Percentiles rank a stretch among this genome's conserved stretches.
Evolutionary conservation across 2,113 vertebrate genomes (phyloP).

Genomic region (Xiphophorus maculatus): DNA sequence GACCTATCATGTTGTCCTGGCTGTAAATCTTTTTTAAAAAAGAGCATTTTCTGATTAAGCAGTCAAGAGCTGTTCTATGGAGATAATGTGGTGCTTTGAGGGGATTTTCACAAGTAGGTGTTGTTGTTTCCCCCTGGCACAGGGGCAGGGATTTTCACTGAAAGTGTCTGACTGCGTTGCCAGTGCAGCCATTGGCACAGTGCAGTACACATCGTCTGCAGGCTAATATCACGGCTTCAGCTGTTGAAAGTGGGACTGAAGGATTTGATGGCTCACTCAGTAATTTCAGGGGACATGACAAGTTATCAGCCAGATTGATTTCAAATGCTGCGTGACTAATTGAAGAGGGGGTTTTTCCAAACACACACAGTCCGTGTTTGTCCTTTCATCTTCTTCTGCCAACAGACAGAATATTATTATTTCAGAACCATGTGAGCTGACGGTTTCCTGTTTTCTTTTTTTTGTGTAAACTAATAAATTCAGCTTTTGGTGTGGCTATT

Average conservation of each 20-base stretch:
- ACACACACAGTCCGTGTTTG: slow-evolving; percentile 20
- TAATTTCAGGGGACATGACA: slow-evolving; percentile 47
- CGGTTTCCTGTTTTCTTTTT: background rate
- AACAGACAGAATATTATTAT: background rate
- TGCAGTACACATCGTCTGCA: slow-evolving; percentile 30
- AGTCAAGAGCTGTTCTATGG: slow-evolving; percentile 33
- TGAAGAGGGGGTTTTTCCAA: slow-evolving; percentile 51
- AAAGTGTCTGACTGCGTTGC: slow-evolving; percentile 19
- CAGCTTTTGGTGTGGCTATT: background rate
- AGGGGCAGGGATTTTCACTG: slow-evolving; percentile 19
- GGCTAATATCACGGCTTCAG: slow-evolving; percentile 54
- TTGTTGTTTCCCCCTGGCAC: slow-evolving; percentile 20
- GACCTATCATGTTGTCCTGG: slow-evolving; percentile 14
- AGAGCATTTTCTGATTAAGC: slow-evolving; percentile 48
- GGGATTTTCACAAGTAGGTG: slow-evolving; percentile 62
- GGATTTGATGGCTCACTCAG: slow-evolving; percentile 51
- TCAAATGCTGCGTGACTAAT: slow-evolving; percentile 54
- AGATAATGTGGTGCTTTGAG: slow-evolving; percentile 58
- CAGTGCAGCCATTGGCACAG: slow-evolving; percentile 37
- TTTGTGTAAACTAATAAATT: background rate
- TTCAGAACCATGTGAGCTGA: background rate
- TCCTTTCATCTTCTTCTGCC: slow-evolving; percentile 6
- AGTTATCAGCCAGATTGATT: slow-evolving; percentile 46
- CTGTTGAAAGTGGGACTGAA: slow-evolving; percentile 36
- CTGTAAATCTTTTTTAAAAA: background rate